Conservation (phyloP, 2,797 vertebrate species). For the Helicolenus hilgendorfi region DNA sequence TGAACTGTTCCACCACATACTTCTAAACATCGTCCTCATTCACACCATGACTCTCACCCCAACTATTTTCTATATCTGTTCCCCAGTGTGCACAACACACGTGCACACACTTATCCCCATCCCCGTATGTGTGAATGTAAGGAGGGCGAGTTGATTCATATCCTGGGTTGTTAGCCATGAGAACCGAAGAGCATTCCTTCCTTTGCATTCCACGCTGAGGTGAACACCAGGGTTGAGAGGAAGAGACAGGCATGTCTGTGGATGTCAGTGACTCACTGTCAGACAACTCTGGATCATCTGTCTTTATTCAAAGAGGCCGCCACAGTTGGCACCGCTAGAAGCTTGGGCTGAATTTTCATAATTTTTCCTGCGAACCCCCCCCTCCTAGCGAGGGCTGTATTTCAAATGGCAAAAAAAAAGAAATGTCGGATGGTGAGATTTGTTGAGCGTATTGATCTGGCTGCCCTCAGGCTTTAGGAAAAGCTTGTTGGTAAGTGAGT, state of each 20-base stretch:
- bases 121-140: conserved; percentile 30
- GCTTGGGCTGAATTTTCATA: conserved; percentile 14
- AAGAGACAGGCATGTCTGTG: conserved; percentile 79
- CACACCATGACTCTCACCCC: conserved; percentile 40
- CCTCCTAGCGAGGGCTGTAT: neutral
- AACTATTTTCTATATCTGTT: conserved; percentile 34
- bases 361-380: conserved; percentile 14
- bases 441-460: conserved; percentile 33
- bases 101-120: neutral
- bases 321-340: neutral
- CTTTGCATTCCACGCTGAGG: conserved; percentile 73
- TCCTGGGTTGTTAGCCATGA: conserved; percentile 67
- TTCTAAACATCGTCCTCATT: conserved; percentile 57
- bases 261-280: conserved; percentile 73
- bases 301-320: conserved; percentile 67
- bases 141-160: conserved; percentile 76
- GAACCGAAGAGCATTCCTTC: conserved; percentile 67
- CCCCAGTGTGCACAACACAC: neutral
- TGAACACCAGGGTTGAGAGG: conserved; percentile 68
- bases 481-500: conserved; percentile 50
- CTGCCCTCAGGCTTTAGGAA: neutral
- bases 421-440: neutral
- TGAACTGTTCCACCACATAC: conserved; percentile 71
- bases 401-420: neutral
- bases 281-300: conserved; percentile 71